Conservation (phyloP, 1,140 invertebrate genomes). For the Bombus breviceps region DNA sequence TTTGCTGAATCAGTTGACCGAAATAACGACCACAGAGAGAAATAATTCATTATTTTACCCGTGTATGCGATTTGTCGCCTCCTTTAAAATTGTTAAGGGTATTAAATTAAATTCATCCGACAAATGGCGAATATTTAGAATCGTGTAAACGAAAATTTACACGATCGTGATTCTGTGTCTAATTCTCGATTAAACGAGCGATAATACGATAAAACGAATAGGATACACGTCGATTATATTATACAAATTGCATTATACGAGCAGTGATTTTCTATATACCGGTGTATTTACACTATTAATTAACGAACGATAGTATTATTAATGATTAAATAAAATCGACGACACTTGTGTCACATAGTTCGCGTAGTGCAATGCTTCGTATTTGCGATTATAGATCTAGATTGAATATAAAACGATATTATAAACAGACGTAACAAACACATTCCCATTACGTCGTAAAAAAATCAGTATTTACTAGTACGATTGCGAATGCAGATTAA, state of each 20-base stretch:
- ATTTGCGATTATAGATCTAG: constrained; percentile 33
- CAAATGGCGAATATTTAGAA: not conserved
- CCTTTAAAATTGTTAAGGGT: not conserved
- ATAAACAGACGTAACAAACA: constrained; percentile 33
- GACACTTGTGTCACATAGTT: constrained; percentile 3
- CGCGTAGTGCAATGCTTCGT: constrained; percentile 27
- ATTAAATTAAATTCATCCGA: not conserved
- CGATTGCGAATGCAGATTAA: not conserved
- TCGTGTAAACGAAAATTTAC: not conserved
- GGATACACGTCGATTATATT: not conserved
- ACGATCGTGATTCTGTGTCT: not conserved
- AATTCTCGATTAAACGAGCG: not conserved
- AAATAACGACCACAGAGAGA: not conserved
- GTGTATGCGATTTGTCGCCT: not conserved
- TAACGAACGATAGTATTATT: not conserved
- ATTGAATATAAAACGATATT: constrained; percentile 33
- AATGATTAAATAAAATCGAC: constrained; percentile 7
- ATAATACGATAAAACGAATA: not conserved
- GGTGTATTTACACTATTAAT: constrained; percentile 27
- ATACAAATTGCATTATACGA: constrained; percentile 3
- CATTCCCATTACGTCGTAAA: constrained; percentile 34
- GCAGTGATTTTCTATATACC: not conserved
- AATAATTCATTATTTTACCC: not conserved
- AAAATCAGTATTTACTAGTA: constrained; percentile 6
- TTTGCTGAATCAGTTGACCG: not conserved